These are phyloP conservation scores for Cyanoramphus novaezelandiae DNA, from an alignment of 2,113 vertebrate species.

Conservation along the genomic window DNA sequence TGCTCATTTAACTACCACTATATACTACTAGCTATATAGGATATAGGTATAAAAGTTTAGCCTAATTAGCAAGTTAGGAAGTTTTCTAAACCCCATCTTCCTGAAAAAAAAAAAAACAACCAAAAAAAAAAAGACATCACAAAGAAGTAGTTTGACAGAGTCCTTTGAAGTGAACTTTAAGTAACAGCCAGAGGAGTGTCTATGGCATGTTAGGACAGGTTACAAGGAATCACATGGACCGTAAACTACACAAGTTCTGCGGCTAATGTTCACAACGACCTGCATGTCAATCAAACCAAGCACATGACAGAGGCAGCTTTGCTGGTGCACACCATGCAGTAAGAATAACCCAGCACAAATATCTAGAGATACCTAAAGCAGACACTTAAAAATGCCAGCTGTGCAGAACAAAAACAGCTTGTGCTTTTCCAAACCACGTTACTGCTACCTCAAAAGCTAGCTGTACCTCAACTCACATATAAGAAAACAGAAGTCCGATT, in stretches of 20 bases:
- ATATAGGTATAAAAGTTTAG: background rate
- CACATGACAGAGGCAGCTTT: background rate
- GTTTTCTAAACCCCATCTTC: background rate
- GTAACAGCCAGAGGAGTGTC: background rate
- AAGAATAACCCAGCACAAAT: background rate
- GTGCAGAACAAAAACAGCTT: background rate
- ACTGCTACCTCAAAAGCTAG: background rate
- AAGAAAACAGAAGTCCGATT: background rate
- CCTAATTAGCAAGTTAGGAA: background rate
- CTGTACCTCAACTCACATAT: background rate
- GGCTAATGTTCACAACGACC: background rate
- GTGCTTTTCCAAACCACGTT: background rate
- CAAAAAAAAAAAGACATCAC: background rate
- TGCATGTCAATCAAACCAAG: background rate
- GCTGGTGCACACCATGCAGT: background rate
- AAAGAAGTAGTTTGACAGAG: background rate
- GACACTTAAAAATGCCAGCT: background rate
- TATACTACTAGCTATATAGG: background rate
- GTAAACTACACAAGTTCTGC: background rate
- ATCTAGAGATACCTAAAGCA: background rate
- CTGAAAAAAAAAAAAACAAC: background rate
- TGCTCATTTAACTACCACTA: background rate
- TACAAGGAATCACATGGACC: background rate
- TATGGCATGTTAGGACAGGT: no score
- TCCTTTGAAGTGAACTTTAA: background rate